Evolutionary conservation across 2,113 vertebrate genomes (phyloP).

Genomic region (Plestiodon gilberti): DNA sequence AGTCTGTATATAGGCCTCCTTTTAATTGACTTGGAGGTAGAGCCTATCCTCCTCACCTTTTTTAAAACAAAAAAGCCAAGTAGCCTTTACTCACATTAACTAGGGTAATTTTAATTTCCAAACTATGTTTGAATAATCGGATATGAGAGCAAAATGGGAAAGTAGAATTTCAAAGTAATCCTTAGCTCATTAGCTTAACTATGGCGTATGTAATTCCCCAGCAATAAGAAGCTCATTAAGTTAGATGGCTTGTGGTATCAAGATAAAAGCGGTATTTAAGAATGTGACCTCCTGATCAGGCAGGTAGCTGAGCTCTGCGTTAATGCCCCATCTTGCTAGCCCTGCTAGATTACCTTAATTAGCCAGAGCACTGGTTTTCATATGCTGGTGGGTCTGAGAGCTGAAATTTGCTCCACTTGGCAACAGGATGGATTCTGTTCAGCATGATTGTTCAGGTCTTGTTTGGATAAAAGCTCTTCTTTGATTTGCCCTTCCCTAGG

Average conservation of each 20-base stretch:
- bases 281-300: constrained; percentile 48
- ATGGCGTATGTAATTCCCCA: constrained; percentile 51
- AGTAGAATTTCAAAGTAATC: constrained; percentile 57
- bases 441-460: constrained; percentile 20
- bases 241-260: constrained; percentile 45
- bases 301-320: constrained; percentile 56
- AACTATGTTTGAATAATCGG: constrained; percentile 44
- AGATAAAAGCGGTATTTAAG: constrained; percentile 66
- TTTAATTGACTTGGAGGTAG: not conserved
- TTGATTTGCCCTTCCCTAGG: not conserved
- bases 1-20: not conserved
- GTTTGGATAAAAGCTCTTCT: constrained; percentile 19
- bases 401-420: constrained; percentile 47
- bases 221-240: constrained; percentile 52
- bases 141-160: constrained; percentile 33
- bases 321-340: constrained; percentile 30
- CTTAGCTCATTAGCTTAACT: constrained; percentile 59
- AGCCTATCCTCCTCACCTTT: not conserved
- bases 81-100: constrained; percentile 20
- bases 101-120: constrained; percentile 54
- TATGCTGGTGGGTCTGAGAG: constrained; percentile 15
- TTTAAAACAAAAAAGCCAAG: constrained; percentile 22
- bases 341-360: constrained; percentile 52
- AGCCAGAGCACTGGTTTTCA: constrained; percentile 40
- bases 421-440: constrained; percentile 35